phyloP scores from a whole-genome alignment of 2,113 vertebrate genomes.

The Gnathonemus echidnorhynchus region DNA sequence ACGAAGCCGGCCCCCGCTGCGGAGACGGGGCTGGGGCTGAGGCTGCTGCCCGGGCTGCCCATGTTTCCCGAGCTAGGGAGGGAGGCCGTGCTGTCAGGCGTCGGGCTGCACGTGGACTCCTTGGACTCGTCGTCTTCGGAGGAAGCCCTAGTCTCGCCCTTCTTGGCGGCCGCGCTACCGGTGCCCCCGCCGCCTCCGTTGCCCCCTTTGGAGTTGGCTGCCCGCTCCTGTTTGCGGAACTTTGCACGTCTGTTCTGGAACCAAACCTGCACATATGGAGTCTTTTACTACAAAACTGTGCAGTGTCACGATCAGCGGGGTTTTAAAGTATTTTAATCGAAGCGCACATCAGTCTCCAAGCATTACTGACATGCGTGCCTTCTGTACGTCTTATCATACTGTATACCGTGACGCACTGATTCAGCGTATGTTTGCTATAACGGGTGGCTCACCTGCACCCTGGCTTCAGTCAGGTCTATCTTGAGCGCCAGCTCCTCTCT shows the following conservation, averaged over 20 bases:
- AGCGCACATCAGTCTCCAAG: neutral
- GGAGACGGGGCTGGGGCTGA: conserved; percentile 78
- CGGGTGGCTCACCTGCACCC: conserved; percentile 73
- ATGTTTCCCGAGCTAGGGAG: conserved; percentile 74
- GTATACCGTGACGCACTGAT: neutral
- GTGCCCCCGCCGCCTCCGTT: conserved; percentile 36
- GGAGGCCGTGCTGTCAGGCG: conserved; percentile 92
- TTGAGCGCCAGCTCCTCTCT: conserved; percentile 89
- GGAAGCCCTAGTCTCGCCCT: conserved; percentile 72
- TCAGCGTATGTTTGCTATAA: neutral
- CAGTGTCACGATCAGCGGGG: neutral
- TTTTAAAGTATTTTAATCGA: neutral
- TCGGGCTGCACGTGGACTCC: conserved; percentile 90
- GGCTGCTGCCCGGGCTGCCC: conserved; percentile 72
- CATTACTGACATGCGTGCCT: neutral
- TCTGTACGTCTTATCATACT: neutral
- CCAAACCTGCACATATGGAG: conserved; percentile 72
- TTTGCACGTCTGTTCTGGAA: conserved; percentile 95
- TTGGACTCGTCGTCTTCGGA: conserved; percentile 91
- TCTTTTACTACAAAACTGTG: neutral
- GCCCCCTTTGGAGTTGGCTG: conserved; percentile 75
- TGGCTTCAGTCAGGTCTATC: conserved; percentile 89
- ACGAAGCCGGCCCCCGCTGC: conserved; percentile 52
- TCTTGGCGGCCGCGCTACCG: conserved; percentile 60
- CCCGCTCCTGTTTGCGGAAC: conserved; percentile 89